Evolutionary conservation across 2,888 invertebrate species (phyloP).

Genomic region (Trissoscelio sp.): DNA sequence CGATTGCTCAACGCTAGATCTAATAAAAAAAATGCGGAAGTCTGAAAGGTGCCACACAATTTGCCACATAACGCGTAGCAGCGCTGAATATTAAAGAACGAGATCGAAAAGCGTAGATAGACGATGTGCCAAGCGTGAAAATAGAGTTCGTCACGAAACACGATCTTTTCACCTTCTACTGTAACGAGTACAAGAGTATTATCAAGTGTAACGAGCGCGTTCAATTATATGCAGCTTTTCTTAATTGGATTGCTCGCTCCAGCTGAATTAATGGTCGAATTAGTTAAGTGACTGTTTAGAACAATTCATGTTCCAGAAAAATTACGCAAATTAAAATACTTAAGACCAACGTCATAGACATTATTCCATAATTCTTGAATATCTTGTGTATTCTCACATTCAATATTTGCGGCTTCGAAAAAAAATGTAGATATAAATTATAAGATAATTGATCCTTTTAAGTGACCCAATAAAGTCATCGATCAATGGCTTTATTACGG

Average conservation of each 20-base stretch:
- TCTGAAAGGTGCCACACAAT: slow-evolving; percentile 43
- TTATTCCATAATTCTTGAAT: neutral
- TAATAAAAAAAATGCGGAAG: slow-evolving; percentile 26
- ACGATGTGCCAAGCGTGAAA: slow-evolving; percentile 56
- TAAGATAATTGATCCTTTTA: slow-evolving; percentile 41
- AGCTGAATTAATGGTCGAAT: neutral
- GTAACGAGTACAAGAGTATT: slow-evolving; percentile 8
- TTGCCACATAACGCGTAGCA: slow-evolving; percentile 49
- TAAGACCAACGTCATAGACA: neutral
- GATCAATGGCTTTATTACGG: slow-evolving; percentile 46
- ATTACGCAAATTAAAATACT: neutral
- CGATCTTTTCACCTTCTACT: slow-evolving; percentile 37
- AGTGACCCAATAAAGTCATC: slow-evolving; percentile 55
- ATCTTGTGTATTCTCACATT: neutral
- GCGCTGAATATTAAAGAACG: slow-evolving; percentile 38
- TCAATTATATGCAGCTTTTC: neutral
- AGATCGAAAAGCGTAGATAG: slow-evolving; percentile 56
- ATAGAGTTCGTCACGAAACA: slow-evolving; percentile 49
- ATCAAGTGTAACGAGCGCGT: neutral
- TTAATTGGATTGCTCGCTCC: neutral
- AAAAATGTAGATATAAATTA: slow-evolving; percentile 27
- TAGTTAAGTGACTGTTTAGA: too few species aligned
- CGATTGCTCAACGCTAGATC: slow-evolving; percentile 21
- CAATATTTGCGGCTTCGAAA: neutral
- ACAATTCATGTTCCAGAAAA: too few species aligned